These are phyloP conservation scores for Ypsolopha scabrella DNA, from an alignment of 2,888 invertebrate species.

Conservation along the genomic window DNA sequence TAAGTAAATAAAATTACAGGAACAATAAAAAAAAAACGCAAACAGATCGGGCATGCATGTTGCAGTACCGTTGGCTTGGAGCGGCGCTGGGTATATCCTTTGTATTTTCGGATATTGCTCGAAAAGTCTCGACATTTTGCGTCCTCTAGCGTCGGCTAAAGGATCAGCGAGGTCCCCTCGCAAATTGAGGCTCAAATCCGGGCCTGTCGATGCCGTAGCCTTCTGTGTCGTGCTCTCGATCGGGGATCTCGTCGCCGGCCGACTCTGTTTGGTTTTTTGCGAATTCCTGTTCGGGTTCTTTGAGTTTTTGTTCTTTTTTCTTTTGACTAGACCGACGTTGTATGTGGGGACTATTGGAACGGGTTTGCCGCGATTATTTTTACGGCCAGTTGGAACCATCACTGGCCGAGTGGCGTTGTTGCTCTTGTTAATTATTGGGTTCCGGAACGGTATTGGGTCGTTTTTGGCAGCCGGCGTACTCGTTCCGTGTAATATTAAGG, in stretches of 20 bases:
- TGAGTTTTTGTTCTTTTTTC: constrained; percentile 69
- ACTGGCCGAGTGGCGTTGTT: constrained; percentile 56
- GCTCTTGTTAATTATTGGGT: constrained; percentile 51
- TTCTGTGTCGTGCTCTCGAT: constrained; percentile 61
- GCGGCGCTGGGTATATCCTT: constrained; percentile 79
- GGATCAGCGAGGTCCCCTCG: constrained; percentile 50
- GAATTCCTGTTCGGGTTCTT: constrained; percentile 63
- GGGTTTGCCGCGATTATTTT: constrained; percentile 49
- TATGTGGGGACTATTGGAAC: constrained; percentile 52
- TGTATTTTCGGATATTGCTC: constrained; percentile 82
- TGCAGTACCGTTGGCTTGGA: constrained; percentile 57
- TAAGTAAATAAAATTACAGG: not conserved
- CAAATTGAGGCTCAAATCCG: constrained; percentile 55
- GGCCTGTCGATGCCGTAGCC: constrained; percentile 28
- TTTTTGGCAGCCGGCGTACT: constrained; percentile 73
- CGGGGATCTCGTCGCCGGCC: constrained; percentile 65
- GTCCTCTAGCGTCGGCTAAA: constrained; percentile 50
- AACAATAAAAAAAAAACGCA: constrained; percentile 28
- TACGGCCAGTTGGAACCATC: constrained; percentile 49
- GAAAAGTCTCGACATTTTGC: constrained; percentile 77
- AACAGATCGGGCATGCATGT: constrained; percentile 31
- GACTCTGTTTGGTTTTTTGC: constrained; percentile 63
- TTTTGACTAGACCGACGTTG: constrained; percentile 56
- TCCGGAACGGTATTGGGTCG: constrained; percentile 70
- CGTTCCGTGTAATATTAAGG: constrained; percentile 93